These are phyloP conservation scores for Dryoscopus gambensis DNA, from an alignment of 2,113 vertebrate genomes.

Conservation along the genomic window DNA sequence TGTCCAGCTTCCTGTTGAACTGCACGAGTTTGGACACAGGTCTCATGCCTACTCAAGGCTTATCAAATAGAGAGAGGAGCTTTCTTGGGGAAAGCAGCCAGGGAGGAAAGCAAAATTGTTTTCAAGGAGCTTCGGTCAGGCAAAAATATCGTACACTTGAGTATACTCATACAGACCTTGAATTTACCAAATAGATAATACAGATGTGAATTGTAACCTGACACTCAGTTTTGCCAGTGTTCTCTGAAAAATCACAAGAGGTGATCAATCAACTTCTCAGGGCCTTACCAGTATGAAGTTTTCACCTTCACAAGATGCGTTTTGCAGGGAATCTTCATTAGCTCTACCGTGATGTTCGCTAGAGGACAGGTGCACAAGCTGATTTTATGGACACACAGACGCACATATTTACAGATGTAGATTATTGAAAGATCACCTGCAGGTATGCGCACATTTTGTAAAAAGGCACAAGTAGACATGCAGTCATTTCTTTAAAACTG, in stretches of 20 bases:
- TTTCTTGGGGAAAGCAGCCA: background rate
- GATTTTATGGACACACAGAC: background rate
- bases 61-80: too few species aligned
- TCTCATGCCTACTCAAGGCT: background rate
- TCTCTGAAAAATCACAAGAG: background rate
- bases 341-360: background rate
- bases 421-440: background rate
- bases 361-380: background rate
- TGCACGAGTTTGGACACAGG: accelerated
- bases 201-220: background rate
- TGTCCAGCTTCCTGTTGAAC: background rate
- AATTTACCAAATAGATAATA: background rate
- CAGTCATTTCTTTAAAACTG: background rate
- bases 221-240: background rate
- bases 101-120: background rate
- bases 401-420: background rate
- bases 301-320: background rate
- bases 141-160: background rate
- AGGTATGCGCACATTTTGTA: background rate
- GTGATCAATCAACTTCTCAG: background rate
- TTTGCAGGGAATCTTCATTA: background rate
- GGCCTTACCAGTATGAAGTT: background rate
- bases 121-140: accelerated
- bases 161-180: background rate
- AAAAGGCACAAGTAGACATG: background rate